Conservation (phyloP, 2,888 invertebrate genomes). For the Lithodes maja region DNA sequence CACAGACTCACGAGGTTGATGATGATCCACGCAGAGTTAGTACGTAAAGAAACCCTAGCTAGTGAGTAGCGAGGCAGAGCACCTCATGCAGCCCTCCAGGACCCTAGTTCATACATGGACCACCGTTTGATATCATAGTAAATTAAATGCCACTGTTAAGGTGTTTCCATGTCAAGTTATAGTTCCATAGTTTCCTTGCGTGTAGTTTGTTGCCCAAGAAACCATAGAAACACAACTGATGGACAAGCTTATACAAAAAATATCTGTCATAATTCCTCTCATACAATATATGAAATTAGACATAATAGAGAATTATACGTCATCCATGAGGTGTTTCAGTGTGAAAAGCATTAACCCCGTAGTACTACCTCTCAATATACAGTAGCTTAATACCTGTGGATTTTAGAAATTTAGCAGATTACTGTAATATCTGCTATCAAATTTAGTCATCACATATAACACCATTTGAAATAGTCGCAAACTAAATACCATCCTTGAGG, state of each 20-base stretch:
- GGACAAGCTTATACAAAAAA: no score
- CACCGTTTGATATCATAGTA: background rate
- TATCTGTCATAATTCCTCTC: no score
- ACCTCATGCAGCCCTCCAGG: conserved; percentile 2
- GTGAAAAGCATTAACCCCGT: background rate
- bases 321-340: background rate
- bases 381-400: no score
- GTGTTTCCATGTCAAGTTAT: background rate
- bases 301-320: background rate
- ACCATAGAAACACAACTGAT: no score
- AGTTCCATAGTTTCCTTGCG: no score
- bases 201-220: no score
- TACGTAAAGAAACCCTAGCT: conserved; percentile 48
- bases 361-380: no score
- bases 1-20: conserved; percentile 58
- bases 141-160: background rate
- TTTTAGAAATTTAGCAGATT: no score
- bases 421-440: no score
- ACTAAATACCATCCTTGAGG: no score
- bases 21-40: conserved; percentile 48
- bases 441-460: no score
- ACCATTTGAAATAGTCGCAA: no score
- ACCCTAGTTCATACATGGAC: background rate
- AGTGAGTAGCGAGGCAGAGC: conserved; percentile 25
- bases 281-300: background rate